Base-by-base conservation (phyloP, 1,140 invertebrate genomes). In the Neodiprion virginianus region DNA sequence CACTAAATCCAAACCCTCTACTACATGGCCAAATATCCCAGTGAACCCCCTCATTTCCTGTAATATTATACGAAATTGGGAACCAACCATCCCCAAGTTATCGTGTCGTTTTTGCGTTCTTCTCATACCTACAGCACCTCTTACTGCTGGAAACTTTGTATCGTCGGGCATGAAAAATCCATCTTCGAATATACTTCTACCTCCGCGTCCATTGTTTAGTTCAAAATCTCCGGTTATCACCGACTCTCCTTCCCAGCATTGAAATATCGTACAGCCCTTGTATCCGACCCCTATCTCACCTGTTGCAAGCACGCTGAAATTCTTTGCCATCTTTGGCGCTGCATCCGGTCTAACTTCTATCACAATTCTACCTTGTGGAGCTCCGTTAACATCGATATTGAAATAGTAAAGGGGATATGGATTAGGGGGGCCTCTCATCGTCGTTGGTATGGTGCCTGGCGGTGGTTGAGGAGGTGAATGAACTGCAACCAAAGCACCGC, bases 321-420 rank as follows among this genome's bases (percentile, higher is more conserved):
- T 98, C 83, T 96, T 95, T 28, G 95, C 93, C 91, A 98, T 98
- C 82, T 94, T 96, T 5, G 97, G 97, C 4, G 96, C 96, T 7
- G 93, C 92, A 86, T 97, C 95, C 8, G 92, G 92, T 77, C 95
- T 92, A 9, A 97, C 93, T 89, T 98, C 95, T 77, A 96, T 94
- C 7, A 96, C 91, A 71, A 97, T 91, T 17, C 95, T 89, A 1
- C 95, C 95, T 73, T 92, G 90, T 0, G 91, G 90, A 21, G 90
- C 85, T 12, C 93, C 92, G 82, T 94, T 93, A 14, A 94, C 92
- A 79, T 95, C 94, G 75, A 95, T 91, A 80, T 94, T 93, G 82
- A 95, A 94, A 81, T 90, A 95, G 81, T 94, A 95, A 48, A 94
- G 87, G 1, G 94, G 94, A 82, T 93, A 93, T 17, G 90, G 85